Evolutionary conservation across 2,888 invertebrate genomes (phyloP).

Genomic region (Lepidocyrtinus sp.): DNA sequence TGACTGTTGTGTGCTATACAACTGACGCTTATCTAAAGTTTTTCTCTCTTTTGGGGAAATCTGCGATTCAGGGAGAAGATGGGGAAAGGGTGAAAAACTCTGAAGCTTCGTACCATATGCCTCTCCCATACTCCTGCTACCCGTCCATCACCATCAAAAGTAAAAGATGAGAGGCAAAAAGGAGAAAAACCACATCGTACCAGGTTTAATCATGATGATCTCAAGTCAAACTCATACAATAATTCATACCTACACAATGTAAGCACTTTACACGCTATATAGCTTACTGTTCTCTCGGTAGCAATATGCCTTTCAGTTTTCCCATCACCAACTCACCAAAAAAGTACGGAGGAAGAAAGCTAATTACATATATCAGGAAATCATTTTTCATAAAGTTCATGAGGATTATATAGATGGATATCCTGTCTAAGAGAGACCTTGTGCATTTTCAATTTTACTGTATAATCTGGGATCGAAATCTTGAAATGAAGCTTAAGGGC

Average conservation of each 20-base stretch:
- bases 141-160: neutral
- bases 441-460: too few species aligned
- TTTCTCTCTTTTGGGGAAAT: slow-evolving; percentile 32
- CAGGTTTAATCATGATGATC: neutral
- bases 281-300: slow-evolving; percentile 34
- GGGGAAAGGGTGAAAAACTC: slow-evolving; percentile 8
- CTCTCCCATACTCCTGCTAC: neutral
- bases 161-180: neutral
- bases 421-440: too few species aligned
- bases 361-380: slow-evolving; percentile 61
- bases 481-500: neutral
- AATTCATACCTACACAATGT: neutral
- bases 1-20: slow-evolving; percentile 43
- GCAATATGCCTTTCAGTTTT: slow-evolving; percentile 49
- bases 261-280: neutral
- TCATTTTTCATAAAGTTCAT: slow-evolving; percentile 59
- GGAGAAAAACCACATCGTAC: neutral
- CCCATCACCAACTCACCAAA: slow-evolving; percentile 44
- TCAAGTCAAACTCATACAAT: neutral
- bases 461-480: neutral
- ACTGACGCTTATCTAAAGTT: slow-evolving; percentile 46
- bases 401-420: too few species aligned
- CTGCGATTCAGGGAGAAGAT: slow-evolving; percentile 12
- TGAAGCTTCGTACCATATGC: slow-evolving; percentile 15
- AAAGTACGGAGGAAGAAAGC: slow-evolving; percentile 52